These are phyloP conservation scores for Arenaria interpres DNA, from an alignment of 2,113 vertebrate species.

Conservation along the genomic window DNA sequence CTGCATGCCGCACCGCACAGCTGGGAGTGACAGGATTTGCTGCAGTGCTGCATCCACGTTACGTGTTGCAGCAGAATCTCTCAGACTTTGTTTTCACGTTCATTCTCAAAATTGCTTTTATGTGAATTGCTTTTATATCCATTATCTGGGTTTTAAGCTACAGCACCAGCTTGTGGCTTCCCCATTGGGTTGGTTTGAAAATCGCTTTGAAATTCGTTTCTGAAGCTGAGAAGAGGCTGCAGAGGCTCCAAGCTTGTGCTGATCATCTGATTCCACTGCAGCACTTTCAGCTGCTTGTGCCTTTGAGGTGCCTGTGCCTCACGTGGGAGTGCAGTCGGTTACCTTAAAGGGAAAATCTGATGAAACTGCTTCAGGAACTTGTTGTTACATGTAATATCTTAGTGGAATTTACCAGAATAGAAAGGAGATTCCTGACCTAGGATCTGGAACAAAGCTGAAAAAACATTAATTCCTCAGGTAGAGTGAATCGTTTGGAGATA, in stretches of 20 bases:
- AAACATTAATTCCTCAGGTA: conserved; percentile 38
- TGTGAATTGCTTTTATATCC: too few species aligned
- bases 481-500: conserved; percentile 40
- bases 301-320: conserved; percentile 47
- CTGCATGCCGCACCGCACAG: background rate
- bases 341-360: conserved; percentile 61
- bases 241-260: background rate
- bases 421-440: conserved; percentile 54
- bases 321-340: conserved; percentile 50
- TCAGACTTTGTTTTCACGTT: background rate
- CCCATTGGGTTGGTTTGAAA: background rate
- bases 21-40: conserved; percentile 45
- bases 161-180: background rate
- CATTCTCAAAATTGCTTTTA: background rate
- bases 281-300: conserved; percentile 32
- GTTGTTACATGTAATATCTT: conserved; percentile 64
- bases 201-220: background rate
- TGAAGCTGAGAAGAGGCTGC: conserved; percentile 14
- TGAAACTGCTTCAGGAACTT: conserved; percentile 63
- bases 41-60: conserved; percentile 49
- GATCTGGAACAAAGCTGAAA: conserved; percentile 46
- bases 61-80: conserved; percentile 8
- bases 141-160: background rate
- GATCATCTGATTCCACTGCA: conserved; percentile 73
- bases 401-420: conserved; percentile 48